Evolutionary conservation across 2,797 vertebrate genomes (phyloP), one percentile per base, ranked within the genome.

Genomic region (Sebastes variabilis): DNA sequence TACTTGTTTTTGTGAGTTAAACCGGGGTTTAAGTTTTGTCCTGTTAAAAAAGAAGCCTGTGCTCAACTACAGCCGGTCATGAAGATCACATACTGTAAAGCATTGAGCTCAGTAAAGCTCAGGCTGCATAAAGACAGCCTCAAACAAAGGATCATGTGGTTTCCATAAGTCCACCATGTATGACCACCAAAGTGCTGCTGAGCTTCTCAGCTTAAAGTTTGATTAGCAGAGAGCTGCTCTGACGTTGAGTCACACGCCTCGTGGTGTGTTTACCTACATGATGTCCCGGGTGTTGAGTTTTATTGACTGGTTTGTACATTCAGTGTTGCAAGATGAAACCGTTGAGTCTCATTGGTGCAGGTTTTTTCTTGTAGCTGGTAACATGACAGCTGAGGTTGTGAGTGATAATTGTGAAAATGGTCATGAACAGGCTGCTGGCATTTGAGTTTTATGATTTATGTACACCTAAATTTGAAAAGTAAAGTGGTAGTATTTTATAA

Each of bases 261-360:
- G 49, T 80, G 79, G 42, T 86, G 42, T 87, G 85, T 89, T 88
- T 88, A 86, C 77, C 49, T 46, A 76, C 79, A 58, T 46, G 80
- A 73, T 78, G 83, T 88, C 69, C 76, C 18, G 52, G 72, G 81
- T 85, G 82, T 89, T 85, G 72, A 66, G 69, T 90, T 92, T 80
- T 76, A 81, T 80, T 52, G 75, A 75, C 67, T 32, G 16, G 24
- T 74, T 79, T 46, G 69, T 60, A 62, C 87, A 61, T 49, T 52
- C 58, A 49, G 68, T 81, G 36, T 69, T 69, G 70, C 68, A 49
- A 69, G 61, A 79, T 62, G 36, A 76, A 75, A 79, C 49, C 12
- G 52, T 65, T 75, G 54, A 27, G 59, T 66, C n/a, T 54, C 16
- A 59, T 20, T 52, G 38, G 30, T 52, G 49, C 25, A 54, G n/a